Conservation (phyloP, 2,888 invertebrate genomes). For the Conistra vaccinii region DNA sequence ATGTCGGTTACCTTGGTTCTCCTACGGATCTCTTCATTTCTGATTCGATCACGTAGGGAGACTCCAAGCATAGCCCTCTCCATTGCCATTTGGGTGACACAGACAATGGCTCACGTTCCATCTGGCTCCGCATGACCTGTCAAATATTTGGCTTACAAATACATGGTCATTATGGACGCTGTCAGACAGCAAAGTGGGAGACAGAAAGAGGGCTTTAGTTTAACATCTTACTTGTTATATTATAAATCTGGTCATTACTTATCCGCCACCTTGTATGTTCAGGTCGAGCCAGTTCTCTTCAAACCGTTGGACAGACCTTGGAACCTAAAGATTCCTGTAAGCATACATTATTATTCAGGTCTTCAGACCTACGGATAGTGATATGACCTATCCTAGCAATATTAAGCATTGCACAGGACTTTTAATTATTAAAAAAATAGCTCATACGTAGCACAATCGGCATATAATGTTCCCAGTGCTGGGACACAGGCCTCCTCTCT, state of each 20-base stretch:
- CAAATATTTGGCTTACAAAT: too few species aligned
- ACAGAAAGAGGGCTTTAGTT: not conserved
- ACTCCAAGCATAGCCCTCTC: too few species aligned
- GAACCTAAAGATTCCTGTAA: constrained; percentile 72
- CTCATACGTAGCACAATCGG: too few species aligned
- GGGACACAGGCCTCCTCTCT: not conserved
- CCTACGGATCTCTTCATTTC: too few species aligned
- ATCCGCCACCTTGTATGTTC: constrained; percentile 28
- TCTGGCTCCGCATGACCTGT: too few species aligned
- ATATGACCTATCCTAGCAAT: constrained; percentile 16
- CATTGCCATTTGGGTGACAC: too few species aligned
- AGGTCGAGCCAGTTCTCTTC: constrained; percentile 76
- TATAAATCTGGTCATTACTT: not conserved
- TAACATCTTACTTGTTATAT: not conserved
- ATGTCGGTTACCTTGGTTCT: too few species aligned
- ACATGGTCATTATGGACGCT: too few species aligned
- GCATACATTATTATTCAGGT: constrained; percentile 34
- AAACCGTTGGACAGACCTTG: constrained; percentile 74
- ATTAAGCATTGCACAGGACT: not conserved
- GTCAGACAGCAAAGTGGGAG: not conserved
- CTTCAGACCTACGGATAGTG: constrained; percentile 6
- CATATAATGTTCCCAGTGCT: not conserved
- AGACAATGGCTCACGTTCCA: too few species aligned
- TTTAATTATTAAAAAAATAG: not conserved
- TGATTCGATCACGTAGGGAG: too few species aligned